These are phyloP conservation scores for Kradibia gibbosae DNA, from an alignment of 1,140 invertebrate species.

Conservation along the genomic window DNA sequence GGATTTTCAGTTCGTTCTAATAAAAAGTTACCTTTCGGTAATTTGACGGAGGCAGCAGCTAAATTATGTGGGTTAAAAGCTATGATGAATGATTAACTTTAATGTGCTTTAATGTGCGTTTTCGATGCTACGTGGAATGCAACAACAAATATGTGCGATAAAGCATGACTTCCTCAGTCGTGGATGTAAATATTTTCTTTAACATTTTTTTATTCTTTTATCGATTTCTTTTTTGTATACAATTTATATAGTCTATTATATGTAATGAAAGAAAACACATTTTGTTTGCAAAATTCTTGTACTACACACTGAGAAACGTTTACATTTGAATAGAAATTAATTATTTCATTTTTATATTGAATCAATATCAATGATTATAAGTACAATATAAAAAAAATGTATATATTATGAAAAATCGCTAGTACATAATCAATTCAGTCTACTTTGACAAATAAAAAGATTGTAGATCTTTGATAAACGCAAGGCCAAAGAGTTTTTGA, in stretches of 20 bases:
- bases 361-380: background rate
- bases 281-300: background rate
- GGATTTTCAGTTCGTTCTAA: too few species aligned
- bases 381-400: background rate
- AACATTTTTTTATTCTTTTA: constrained; percentile 21
- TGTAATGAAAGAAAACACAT: background rate
- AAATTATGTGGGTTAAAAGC: too few species aligned
- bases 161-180: background rate
- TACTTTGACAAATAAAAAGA: background rate
- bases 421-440: constrained; percentile 27
- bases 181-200: constrained; percentile 29
- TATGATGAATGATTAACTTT: too few species aligned
- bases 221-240: constrained; percentile 27
- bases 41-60: too few species aligned
- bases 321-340: background rate
- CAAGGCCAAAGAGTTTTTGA: constrained; percentile 25
- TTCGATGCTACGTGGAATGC: too few species aligned
- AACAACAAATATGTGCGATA: too few species aligned
- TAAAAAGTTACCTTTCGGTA: too few species aligned
- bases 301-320: background rate
- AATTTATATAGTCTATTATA: constrained; percentile 36
- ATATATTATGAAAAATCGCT: background rate
- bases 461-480: background rate
- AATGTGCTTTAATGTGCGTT: too few species aligned
- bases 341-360: constrained; percentile 3